Evolutionary conservation across 92 coral and sea anemone species (phyloP).

Genomic region (Palythoa grandis): DNA sequence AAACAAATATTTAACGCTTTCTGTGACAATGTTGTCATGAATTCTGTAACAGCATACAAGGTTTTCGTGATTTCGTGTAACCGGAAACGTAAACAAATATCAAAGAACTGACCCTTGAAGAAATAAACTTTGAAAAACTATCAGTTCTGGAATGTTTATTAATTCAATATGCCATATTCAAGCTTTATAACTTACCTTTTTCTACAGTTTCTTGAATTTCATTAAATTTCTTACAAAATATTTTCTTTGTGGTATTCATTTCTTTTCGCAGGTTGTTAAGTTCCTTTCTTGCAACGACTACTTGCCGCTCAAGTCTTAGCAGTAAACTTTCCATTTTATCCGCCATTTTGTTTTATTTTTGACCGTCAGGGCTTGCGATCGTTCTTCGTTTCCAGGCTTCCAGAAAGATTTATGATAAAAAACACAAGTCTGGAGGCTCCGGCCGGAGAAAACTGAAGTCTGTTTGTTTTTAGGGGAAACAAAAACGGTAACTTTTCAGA

Average conservation of each 20-base stretch:
- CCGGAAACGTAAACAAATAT: slow-evolving; percentile 34
- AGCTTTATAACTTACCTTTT: slow-evolving; percentile 4
- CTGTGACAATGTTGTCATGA: not conserved
- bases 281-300: slow-evolving; percentile 67
- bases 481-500: slow-evolving; percentile 24
- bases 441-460: not conserved
- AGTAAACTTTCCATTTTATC: slow-evolving; percentile 32
- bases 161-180: not conserved
- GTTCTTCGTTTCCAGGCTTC: slow-evolving; percentile 35
- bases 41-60: slow-evolving; percentile 5
- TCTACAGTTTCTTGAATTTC: slow-evolving; percentile 54
- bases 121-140: slow-evolving; percentile 2
- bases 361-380: slow-evolving; percentile 38
- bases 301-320: slow-evolving; percentile 47
- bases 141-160: not conserved
- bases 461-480: not conserved
- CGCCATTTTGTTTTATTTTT: slow-evolving; percentile 26
- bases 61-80: slow-evolving; percentile 10
- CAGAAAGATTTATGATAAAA: not conserved
- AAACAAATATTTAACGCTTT: not conserved
- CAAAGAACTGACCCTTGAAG: slow-evolving; percentile 18
- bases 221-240: slow-evolving; percentile 57
- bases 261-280: slow-evolving; percentile 64
- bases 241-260: slow-evolving; percentile 51
- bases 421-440: too few species aligned